Percentiles rank a stretch among this genome's conserved stretches.
phyloP scores from a whole-genome alignment of 2,888 invertebrate species.

The Loripinus fragilis region DNA sequence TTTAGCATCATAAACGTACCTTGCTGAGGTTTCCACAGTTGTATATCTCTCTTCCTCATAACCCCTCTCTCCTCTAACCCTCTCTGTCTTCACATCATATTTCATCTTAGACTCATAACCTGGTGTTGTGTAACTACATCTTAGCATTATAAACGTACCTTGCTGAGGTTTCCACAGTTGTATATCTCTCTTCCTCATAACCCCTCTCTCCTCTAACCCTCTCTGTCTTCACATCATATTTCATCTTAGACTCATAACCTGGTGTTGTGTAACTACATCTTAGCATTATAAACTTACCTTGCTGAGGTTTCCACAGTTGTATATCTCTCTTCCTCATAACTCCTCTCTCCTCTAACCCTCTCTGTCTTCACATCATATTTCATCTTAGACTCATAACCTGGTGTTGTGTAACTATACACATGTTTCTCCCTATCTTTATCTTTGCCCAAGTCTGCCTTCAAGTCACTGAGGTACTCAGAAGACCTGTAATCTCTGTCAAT shows the following conservation, averaged over 20 bases:
- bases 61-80: neutral
- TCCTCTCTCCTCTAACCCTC: neutral
- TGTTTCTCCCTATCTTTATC: conserved; percentile 8
- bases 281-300: neutral
- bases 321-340: neutral
- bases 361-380: neutral
- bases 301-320: neutral
- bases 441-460: neutral
- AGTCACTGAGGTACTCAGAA: neutral
- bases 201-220: neutral
- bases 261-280: conserved; percentile 16
- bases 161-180: neutral
- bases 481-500: conserved; percentile 4
- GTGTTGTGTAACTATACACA: conserved; percentile 16
- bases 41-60: neutral
- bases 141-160: neutral
- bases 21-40: neutral
- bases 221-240: neutral
- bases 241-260: conserved; percentile 4
- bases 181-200: neutral
- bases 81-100: neutral
- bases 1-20: too few species aligned
- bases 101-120: neutral
- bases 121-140: conserved; percentile 6
- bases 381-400: conserved; percentile 4